A percentile compares a stretch with the other conserved stretches of the same genome.
phyloP scores from a whole-genome alignment of 2,888 invertebrate genomes.

The Leucophenga montana region DNA sequence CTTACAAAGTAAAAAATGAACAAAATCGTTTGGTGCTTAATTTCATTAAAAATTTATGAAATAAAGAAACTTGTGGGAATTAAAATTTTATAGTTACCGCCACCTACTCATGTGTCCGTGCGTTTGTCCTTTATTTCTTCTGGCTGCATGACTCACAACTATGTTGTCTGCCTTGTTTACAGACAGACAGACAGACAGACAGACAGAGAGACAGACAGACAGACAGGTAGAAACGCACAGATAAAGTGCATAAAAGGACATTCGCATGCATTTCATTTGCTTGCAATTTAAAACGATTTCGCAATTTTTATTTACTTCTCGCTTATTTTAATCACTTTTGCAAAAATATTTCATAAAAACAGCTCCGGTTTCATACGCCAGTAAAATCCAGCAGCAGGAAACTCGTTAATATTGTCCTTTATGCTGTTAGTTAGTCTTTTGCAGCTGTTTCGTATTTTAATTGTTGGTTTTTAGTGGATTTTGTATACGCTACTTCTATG shows the following conservation, averaged over 20 bases:
- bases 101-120: neutral
- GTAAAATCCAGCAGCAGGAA: too few relatives aligned
- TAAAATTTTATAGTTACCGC: constrained; percentile 63
- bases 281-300: constrained; percentile 59
- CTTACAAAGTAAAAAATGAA: constrained; percentile 21
- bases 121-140: neutral
- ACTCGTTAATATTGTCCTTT: too few relatives aligned
- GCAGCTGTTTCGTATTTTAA: neutral
- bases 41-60: constrained; percentile 66
- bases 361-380: too few relatives aligned
- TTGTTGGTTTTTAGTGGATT: neutral
- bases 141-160: neutral
- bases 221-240: too few relatives aligned
- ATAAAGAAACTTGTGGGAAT: constrained; percentile 62
- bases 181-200: too few relatives aligned
- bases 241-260: too few relatives aligned
- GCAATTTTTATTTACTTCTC: constrained; percentile 24
- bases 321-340: neutral
- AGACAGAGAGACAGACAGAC: too few relatives aligned
- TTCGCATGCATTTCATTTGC: too few relatives aligned
- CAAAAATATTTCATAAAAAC: too few relatives aligned
- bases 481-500: too few relatives aligned
- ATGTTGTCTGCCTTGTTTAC: too few relatives aligned
- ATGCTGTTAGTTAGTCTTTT: too few relatives aligned
- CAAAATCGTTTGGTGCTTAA: constrained; percentile 64